These are phyloP conservation scores for Cephalopholis sonnerati DNA, from an alignment of 2,113 vertebrate genomes.

Conservation along the genomic window DNA sequence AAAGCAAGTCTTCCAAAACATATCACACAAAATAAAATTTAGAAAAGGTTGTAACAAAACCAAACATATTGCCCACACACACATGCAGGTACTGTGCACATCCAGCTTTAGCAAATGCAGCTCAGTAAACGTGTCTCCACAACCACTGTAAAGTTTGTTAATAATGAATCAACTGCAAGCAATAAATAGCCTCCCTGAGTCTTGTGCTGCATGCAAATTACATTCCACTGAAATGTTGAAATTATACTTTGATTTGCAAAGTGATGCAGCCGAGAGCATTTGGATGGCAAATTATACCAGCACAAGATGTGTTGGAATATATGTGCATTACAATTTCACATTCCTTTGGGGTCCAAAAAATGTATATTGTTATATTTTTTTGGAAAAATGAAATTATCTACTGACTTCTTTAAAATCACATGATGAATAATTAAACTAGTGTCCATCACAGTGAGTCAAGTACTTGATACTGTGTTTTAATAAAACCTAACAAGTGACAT, in stretches of 20 bases:
- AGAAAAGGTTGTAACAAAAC: neutral
- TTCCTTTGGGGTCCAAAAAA: neutral
- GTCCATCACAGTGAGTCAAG: too few relatives aligned
- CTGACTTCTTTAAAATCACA: neutral
- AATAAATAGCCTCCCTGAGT: conserved; percentile 3
- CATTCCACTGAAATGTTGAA: neutral
- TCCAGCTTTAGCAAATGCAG: neutral
- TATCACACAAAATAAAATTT: neutral
- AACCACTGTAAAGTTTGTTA: neutral
- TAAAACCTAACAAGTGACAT: neutral
- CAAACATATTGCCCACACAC: neutral
- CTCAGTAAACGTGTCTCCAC: neutral
- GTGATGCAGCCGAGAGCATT: neutral
- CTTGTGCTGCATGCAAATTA: neutral
- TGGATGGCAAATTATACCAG: neutral
- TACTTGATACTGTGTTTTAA: too few relatives aligned
- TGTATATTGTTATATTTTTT: neutral
- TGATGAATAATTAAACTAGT: neutral
- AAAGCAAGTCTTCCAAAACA: neutral
- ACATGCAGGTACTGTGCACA: neutral
- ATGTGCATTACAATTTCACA: neutral
- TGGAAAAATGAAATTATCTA: neutral
- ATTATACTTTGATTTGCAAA: neutral
- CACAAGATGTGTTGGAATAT: neutral
- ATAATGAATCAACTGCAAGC: conserved; percentile 19